Conservation (phyloP, 2,797 vertebrate species). For the Microchirus variegatus region DNA sequence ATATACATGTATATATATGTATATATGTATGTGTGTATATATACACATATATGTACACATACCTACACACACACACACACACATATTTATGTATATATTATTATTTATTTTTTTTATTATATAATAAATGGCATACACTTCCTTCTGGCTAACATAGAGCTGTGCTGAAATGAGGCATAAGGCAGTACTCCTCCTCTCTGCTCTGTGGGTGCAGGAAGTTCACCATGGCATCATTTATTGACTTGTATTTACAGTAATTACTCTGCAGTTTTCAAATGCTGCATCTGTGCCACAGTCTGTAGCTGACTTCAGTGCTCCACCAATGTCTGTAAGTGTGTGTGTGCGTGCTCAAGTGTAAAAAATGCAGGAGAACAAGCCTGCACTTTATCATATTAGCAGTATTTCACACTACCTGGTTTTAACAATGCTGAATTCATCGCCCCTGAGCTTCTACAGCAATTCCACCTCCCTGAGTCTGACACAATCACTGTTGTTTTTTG, state of each 20-base stretch:
- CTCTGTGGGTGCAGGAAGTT: conserved; percentile 28
- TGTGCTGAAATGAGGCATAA: too few relatives aligned
- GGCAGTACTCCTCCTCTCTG: too few relatives aligned
- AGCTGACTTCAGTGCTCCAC: conserved; percentile 27
- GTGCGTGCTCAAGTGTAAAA: conserved; percentile 11
- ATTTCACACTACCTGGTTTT: conserved; percentile 46
- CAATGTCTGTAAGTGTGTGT: conserved; percentile 15
- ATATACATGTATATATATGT: too few relatives aligned
- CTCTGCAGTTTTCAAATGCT: conserved; percentile 63
- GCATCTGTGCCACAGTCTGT: conserved; percentile 56
- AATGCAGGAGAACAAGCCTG: conserved; percentile 11
- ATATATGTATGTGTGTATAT: too few relatives aligned
- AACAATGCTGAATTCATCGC: conserved; percentile 32
- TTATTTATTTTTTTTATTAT: too few relatives aligned
- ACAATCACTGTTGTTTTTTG: conserved; percentile 34
- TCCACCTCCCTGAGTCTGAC: conserved; percentile 29
- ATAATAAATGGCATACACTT: too few relatives aligned
- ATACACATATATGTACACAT: too few relatives aligned
- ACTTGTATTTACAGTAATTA: conserved; percentile 75
- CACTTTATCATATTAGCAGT: conserved; percentile 47
- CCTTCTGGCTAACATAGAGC: too few relatives aligned
- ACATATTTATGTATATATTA: too few relatives aligned
- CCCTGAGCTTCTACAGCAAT: conserved; percentile 21
- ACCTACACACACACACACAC: too few relatives aligned
- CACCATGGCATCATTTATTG: conserved; percentile 67